Evolutionary conservation across 2,113 vertebrate genomes (phyloP), one percentile per base, ranked within the genome.

Genomic region (Coreoperca whiteheadi): DNA sequence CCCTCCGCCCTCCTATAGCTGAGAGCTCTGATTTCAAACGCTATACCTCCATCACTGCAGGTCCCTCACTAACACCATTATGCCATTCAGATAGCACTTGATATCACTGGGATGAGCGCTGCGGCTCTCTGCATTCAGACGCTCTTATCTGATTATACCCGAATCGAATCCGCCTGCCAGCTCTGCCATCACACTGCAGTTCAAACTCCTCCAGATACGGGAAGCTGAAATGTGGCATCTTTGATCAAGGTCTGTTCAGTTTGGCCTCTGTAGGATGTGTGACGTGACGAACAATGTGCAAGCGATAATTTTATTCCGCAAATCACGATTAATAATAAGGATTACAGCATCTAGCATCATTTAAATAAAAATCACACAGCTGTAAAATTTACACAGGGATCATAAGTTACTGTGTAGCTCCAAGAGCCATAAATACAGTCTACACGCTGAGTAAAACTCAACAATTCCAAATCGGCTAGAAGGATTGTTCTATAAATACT

Each of bases 111-210:
- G 34, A 65, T 34, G 76, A 83, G 61, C 7, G 43, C 76, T 2
- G 64, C 0, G 48, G 70, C 80, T 84, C 77, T 48, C 51, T 1
- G 74, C 63, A 48, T 87, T 86, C 79, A 87, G 77, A 68, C 30
- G 14, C 86, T 82, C 78, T 87, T 50, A 91, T 93, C 78, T 25
- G 65, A 89, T 93, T 88, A 85, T 61, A 1, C 0, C 25, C 39
- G 88, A 91, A 94, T 94, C 46, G 51, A 87, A 87, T 94, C 79
- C 81, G 53, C 25, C 37, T 50, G 30, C 28, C 46, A 77, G 70
- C 77, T 70, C 54, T n/a, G 39, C 57, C 57, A 39, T 88, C 71
- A 2, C 54, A 9, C 77, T 71, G 70, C 83, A 77, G 23, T 77
- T 70, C 60, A 74, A 77, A 73, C 67, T 79, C 54, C 37, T 84